Base-by-base conservation (phyloP, 2,888 invertebrate genomes). In the Conus canariensis region DNA sequence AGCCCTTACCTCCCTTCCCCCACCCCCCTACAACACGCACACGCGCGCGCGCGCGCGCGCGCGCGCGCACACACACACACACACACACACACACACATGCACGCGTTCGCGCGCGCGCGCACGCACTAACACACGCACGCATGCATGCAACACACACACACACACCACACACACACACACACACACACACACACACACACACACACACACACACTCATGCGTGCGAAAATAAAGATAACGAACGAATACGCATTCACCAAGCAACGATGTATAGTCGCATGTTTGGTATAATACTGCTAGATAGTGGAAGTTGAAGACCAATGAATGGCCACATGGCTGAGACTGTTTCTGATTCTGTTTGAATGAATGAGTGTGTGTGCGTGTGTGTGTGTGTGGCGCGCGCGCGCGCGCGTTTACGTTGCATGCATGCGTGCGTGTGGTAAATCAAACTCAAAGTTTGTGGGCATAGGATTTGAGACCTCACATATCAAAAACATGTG, bases 131-230 rank as follows among this genome's bases (percentile, higher is more conserved):
- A 30, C 30, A 30, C 30, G 30, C 30, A 30, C 30, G 30, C 30
- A 30, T 30, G 30, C 30, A 30, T 30, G 30, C 30, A 30, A 30
- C 30, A 30, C 30, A 30, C 30, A 80, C 30, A 80, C 58, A 83
- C 83, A 83, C 83, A 83, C 56, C 83, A 83, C 83, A 58, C 19
- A 83, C 83, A 83, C 59, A 59, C 85, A 25, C 85, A 30, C 30
- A 80, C 58, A 83, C 83, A 83, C 83, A 83, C 56, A 83, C 83
- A 83, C 83, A 58, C 19, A 83, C 83, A 83, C 59, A 59, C 85
- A 25, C 85, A 60, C 85, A 60, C 85, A 25, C 60, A 60, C 85
- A 60, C 85, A 12, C 60, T n/a, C 60, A 60, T 10, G 14, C 85
- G 19, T n/a, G 19, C 60, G 45, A 45, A 45, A 45, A 45, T 3